Conservation (phyloP, 1,140 invertebrate species). For the Agraylea sexmaculata region DNA sequence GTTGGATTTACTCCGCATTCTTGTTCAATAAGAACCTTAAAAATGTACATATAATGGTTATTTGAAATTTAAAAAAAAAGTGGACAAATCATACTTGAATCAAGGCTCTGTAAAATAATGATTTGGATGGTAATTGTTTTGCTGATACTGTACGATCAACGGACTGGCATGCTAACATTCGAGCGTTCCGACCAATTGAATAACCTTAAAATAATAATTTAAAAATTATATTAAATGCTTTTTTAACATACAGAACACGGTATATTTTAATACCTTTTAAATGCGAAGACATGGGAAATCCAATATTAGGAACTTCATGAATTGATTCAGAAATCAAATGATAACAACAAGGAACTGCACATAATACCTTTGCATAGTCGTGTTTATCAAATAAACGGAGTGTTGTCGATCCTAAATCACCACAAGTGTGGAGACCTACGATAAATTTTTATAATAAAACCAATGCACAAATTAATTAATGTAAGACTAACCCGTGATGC, state of each 20-base stretch:
- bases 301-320: constrained; percentile 25
- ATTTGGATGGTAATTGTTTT: constrained; percentile 44
- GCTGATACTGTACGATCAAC: constrained; percentile 49
- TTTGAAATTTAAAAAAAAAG: constrained; percentile 23
- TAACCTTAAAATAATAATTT: constrained; percentile 23
- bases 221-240: constrained; percentile 3
- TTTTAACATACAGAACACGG: neutral
- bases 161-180: constrained; percentile 74
- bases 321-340: constrained; percentile 64
- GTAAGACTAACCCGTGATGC: constrained; percentile 12
- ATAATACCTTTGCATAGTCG: constrained; percentile 45
- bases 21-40: constrained; percentile 32
- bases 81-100: constrained; percentile 50
- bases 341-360: constrained; percentile 85
- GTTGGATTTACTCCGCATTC: constrained; percentile 33
- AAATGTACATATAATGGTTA: constrained; percentile 9
- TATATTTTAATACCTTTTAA: constrained; percentile 32
- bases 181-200: constrained; percentile 55
- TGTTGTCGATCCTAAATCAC: constrained; percentile 64
- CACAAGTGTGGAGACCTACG: constrained; percentile 80
- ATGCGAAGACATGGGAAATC: constrained; percentile 58
- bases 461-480: neutral
- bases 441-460: constrained; percentile 8
- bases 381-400: constrained; percentile 58
- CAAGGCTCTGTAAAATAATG: constrained; percentile 59